Conservation (phyloP, 2,113 vertebrate species). For the Ginglymostoma cirratum region DNA sequence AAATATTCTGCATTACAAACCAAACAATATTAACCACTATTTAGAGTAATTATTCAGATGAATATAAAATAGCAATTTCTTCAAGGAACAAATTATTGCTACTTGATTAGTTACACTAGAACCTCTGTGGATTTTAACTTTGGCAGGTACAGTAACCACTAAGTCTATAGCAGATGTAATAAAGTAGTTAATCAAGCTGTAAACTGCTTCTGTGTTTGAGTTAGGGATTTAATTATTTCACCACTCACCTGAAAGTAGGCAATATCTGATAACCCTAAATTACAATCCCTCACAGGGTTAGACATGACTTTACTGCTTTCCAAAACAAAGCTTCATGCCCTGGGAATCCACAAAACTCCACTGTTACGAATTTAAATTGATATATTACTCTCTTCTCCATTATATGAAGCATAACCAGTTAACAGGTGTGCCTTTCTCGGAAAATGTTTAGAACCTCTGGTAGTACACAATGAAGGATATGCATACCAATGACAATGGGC, state of each 20-base stretch:
- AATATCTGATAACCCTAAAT: conserved; percentile 23
- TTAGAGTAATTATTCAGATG: conserved; percentile 29
- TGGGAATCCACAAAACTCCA: not conserved
- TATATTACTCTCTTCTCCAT: not conserved
- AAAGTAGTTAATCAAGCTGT: conserved; percentile 34
- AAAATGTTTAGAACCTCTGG: conserved; percentile 6
- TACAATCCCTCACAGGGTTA: not conserved
- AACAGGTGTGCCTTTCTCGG: not conserved
- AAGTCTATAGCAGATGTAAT: conserved; percentile 24
- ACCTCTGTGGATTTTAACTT: conserved; percentile 20
- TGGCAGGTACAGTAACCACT: conserved; percentile 28
- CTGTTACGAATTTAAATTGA: conserved; percentile 32
- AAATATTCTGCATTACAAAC: not conserved
- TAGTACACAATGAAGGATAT: not conserved
- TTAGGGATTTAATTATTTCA: conserved; percentile 32
- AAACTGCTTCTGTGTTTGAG: conserved; percentile 27
- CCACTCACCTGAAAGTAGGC: conserved; percentile 19
- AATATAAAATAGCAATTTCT: conserved; percentile 14
- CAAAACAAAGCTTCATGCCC: not conserved
- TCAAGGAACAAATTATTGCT: not conserved
- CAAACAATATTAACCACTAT: not conserved
- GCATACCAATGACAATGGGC: not conserved
- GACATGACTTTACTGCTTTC: not conserved
- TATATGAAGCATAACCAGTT: not conserved
- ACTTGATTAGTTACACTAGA: not conserved